Evolutionary conservation across 2,113 vertebrate species (phyloP).

Genomic region (Oenanthe melanoleuca): DNA sequence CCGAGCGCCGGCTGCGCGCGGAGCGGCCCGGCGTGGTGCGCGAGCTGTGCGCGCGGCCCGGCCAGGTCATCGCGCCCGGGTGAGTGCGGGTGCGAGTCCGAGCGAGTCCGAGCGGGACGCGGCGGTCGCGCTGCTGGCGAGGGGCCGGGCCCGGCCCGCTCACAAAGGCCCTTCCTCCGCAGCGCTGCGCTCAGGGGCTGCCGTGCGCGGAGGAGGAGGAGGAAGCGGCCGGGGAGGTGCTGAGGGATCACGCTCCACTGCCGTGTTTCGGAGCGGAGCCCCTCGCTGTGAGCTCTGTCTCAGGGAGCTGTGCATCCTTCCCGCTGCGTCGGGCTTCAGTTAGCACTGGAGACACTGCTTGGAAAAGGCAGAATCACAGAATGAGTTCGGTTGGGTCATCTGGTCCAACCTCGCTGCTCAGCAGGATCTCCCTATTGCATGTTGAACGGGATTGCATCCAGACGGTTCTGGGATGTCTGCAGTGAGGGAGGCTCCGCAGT

Average conservation of each 20-base stretch:
- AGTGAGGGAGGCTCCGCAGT: too few relatives aligned
- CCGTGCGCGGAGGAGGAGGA: not conserved
- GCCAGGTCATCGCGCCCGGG: slow-evolving; percentile 90
- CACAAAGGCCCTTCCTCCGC: not conserved
- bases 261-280: not conserved
- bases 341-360: too few relatives aligned
- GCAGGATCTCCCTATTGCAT: too few relatives aligned
- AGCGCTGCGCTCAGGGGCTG: not conserved
- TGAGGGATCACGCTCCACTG: fast-evolving
- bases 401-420: too few relatives aligned
- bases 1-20: too few relatives aligned
- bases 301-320: not conserved
- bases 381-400: too few relatives aligned
- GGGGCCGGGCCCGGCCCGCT: not conserved
- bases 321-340: fast-evolving
- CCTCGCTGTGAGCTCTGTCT: not conserved
- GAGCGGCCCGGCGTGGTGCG: too few relatives aligned
- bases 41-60: slow-evolving; percentile 89
- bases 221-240: not conserved
- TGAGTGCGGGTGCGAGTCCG: slow-evolving; percentile 70
- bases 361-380: not conserved
- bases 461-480: not conserved
- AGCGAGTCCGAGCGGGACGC: too few relatives aligned
- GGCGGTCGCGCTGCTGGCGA: too few relatives aligned
- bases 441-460: not conserved